Percentiles rank a stretch among this genome's conserved stretches.
These are phyloP conservation scores for Gephyroberyx darwinii DNA, from an alignment of 2,797 vertebrate species.

Conservation along the genomic window DNA sequence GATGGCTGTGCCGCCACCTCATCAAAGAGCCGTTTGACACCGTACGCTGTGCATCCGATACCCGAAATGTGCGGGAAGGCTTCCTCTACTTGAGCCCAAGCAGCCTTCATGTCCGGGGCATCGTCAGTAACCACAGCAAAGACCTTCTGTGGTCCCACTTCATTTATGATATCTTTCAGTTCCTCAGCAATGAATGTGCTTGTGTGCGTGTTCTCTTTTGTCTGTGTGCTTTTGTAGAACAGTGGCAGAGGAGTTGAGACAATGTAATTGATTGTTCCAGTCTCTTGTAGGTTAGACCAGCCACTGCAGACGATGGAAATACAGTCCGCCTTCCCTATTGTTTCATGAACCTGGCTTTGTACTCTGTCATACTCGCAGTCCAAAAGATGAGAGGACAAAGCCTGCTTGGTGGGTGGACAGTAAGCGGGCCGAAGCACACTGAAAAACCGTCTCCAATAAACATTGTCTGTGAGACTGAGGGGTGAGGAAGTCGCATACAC, in stretches of 20 bases:
- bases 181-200: constrained; percentile 34
- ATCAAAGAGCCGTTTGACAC: constrained; percentile 44
- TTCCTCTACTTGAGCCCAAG: constrained; percentile 56
- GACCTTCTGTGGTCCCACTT: constrained; percentile 62
- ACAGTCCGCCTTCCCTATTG: constrained; percentile 53
- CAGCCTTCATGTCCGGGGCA: constrained; percentile 45
- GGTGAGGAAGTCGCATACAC: constrained; percentile 60
- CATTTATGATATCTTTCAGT: constrained; percentile 53
- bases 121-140: constrained; percentile 59
- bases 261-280: constrained; percentile 33
- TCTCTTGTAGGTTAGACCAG: constrained; percentile 36
- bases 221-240: constrained; percentile 55
- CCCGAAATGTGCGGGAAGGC: constrained; percentile 56
- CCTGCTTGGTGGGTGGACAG: constrained; percentile 60
- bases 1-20: constrained; percentile 39
- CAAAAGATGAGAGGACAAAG: constrained; percentile 58
- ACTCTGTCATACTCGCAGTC: constrained; percentile 58
- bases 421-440: constrained; percentile 56
- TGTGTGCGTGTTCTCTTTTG: constrained; percentile 24
- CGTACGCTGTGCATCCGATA: constrained; percentile 46
- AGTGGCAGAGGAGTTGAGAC: constrained; percentile 50
- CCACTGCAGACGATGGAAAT: constrained; percentile 49
- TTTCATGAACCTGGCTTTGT: constrained; percentile 52
- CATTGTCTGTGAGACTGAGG: constrained; percentile 55
- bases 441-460: constrained; percentile 65